These are phyloP conservation scores for Paragorgia papillata DNA, from an alignment of 92 coral and sea anemone species.

Conservation along the genomic window DNA sequence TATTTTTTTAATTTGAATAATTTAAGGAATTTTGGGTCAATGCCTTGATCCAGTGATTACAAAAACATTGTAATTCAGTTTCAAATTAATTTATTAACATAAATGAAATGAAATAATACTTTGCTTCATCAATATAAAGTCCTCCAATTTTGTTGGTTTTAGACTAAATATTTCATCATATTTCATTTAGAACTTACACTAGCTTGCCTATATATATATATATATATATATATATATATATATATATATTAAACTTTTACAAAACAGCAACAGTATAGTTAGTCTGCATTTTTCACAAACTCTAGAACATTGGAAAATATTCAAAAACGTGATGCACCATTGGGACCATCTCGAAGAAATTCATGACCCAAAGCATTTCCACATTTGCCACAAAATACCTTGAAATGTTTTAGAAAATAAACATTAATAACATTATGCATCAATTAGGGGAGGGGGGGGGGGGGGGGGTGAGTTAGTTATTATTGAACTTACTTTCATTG, in stretches of 20 bases:
- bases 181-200: not conserved
- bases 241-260: too few relatives aligned
- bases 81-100: too few relatives aligned
- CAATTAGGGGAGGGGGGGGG: too few relatives aligned
- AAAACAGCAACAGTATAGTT: too few relatives aligned
- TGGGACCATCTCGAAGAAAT: conserved; percentile 87
- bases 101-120: not conserved
- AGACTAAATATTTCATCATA: conserved; percentile 29
- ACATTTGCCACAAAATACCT: conserved; percentile 91
- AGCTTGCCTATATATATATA: not conserved
- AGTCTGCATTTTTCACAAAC: conserved; percentile 65
- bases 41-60: too few relatives aligned
- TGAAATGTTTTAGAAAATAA: not conserved
- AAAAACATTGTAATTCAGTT: too few relatives aligned
- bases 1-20: too few relatives aligned
- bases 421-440: too few relatives aligned
- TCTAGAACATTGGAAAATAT: conserved; percentile 77
- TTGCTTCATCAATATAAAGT: conserved; percentile 24
- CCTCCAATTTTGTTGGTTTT: conserved; percentile 16
- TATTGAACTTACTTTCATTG: conserved; percentile 63
- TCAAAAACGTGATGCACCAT: conserved; percentile 87
- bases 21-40: too few relatives aligned
- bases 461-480: too few relatives aligned
- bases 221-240: too few relatives aligned
- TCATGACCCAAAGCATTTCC: conserved; percentile 84